Evolutionary conservation across 2,888 invertebrate genomes (phyloP).

Genomic region (Acleris emargana): DNA sequence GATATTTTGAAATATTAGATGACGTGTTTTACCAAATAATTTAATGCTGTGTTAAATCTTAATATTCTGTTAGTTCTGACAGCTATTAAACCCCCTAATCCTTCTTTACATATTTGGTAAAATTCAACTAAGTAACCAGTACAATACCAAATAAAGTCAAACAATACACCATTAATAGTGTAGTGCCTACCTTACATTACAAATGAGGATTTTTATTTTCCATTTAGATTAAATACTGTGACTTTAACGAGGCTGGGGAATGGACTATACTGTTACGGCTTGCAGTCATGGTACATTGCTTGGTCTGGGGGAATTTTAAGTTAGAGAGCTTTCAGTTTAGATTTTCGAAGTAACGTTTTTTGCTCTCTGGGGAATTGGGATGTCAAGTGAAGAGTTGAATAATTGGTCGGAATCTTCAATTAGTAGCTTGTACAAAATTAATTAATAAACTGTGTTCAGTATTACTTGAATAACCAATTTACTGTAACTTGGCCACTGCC

Average conservation of each 20-base stretch:
- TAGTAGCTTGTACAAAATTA: conserved; percentile 21
- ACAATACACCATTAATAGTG: background rate
- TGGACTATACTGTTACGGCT: conserved; percentile 69
- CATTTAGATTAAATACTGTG: conserved; percentile 57
- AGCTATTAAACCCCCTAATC: too few species aligned
- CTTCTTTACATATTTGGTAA: too few species aligned
- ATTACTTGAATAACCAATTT: conserved; percentile 32
- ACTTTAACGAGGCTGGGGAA: conserved; percentile 66
- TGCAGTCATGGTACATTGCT: conserved; percentile 67
- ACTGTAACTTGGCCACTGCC: conserved; percentile 31
- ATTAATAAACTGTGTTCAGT: conserved; percentile 25
- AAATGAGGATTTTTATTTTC: conserved; percentile 13
- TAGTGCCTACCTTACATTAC: conserved; percentile 22
- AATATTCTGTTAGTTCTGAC: too few species aligned
- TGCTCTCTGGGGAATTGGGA: conserved; percentile 75
- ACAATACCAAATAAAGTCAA: conserved; percentile 8
- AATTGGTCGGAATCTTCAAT: conserved; percentile 54
- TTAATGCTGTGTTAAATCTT: too few species aligned
- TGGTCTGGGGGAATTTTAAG: conserved; percentile 59
- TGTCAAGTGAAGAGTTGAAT: conserved; percentile 78
- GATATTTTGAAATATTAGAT: conserved; percentile 56
- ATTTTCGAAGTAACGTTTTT: conserved; percentile 50
- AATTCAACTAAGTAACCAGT: too few species aligned
- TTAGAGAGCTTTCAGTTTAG: conserved; percentile 62
- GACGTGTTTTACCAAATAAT: conserved; percentile 34